A percentile compares a stretch with the other conserved stretches of the same genome.
Conservation (phyloP, 2,797 vertebrate species). For the Melanotaenia boesemani region DNA sequence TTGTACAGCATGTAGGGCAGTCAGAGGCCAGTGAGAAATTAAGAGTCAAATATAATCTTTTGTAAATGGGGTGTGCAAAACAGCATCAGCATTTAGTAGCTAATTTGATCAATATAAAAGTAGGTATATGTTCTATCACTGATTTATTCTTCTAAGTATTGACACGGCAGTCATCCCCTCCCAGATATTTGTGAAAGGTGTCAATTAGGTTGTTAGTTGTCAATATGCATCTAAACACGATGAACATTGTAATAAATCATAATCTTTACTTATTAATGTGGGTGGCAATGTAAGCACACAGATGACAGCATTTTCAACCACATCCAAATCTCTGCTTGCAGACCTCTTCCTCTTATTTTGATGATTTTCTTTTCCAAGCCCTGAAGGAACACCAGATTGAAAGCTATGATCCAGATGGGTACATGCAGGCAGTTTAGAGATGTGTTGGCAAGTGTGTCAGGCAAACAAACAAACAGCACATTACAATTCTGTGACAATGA, state of each 20-base stretch:
- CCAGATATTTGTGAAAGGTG: not conserved
- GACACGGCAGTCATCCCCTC: too few species aligned
- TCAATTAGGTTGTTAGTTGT: not conserved
- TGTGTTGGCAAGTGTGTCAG: slow-evolving; percentile 68
- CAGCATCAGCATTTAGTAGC: not conserved
- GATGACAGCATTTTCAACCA: not conserved
- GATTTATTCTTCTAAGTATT: not conserved
- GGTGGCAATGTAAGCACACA: slow-evolving; percentile 1
- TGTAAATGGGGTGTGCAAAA: not conserved
- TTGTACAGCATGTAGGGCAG: too few species aligned
- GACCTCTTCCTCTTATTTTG: slow-evolving; percentile 24
- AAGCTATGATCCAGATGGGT: slow-evolving; percentile 56
- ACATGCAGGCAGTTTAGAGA: slow-evolving; percentile 51
- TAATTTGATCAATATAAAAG: too few species aligned
- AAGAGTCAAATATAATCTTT: too few species aligned
- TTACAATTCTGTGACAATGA: slow-evolving; percentile 54
- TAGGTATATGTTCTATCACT: not conserved
- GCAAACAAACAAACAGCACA: slow-evolving; percentile 62
- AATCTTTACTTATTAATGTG: slow-evolving; percentile 14
- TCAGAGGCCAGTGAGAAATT: too few species aligned
- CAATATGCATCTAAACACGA: not conserved
- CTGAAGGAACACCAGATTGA: slow-evolving; percentile 28
- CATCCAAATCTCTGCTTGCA: slow-evolving; percentile 24
- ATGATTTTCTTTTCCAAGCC: slow-evolving; percentile 26
- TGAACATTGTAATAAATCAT: not conserved